A percentile compares a stretch with the other conserved stretches of the same genome.
These are phyloP conservation scores for Pterocles gutturalis DNA, from an alignment of 2,113 vertebrate species.

Conservation along the genomic window DNA sequence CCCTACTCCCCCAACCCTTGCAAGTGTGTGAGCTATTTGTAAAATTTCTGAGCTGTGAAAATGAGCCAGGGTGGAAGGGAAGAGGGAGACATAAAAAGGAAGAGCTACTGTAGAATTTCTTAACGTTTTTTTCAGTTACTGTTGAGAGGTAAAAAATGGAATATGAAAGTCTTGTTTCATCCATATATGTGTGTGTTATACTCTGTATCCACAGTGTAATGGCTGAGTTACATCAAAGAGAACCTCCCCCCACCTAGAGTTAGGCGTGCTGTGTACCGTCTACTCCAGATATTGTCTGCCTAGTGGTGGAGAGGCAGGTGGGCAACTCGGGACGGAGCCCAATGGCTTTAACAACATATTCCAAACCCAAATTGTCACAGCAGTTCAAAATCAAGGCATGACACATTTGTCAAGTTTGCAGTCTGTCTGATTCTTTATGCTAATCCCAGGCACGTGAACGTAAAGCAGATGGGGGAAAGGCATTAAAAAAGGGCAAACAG, in stretches of 20 bases:
- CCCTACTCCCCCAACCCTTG: constrained; percentile 48
- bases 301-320: constrained; percentile 9
- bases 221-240: constrained; percentile 28
- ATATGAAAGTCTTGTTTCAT: background rate
- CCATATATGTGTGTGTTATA: background rate
- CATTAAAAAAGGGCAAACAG: constrained; percentile 62
- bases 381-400: constrained; percentile 63
- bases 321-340: constrained; percentile 32
- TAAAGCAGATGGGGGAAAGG: constrained; percentile 76
- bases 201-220: background rate
- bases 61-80: constrained; percentile 27
- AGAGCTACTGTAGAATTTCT: constrained; percentile 13
- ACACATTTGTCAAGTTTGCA: constrained; percentile 76
- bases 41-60: constrained; percentile 60
- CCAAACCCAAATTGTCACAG: constrained; percentile 36
- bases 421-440: constrained; percentile 76
- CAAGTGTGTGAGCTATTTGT: constrained; percentile 61
- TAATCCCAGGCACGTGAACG: constrained; percentile 76
- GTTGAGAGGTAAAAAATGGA: constrained; percentile 15
- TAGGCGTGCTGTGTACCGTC: background rate
- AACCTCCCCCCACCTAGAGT: background rate
- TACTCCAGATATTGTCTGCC: background rate
- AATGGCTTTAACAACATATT: background rate
- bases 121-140: constrained; percentile 8
- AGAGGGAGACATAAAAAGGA: constrained; percentile 12